Base-by-base conservation (phyloP, 2,113 vertebrate species). In the Mus musculus region DNA sequence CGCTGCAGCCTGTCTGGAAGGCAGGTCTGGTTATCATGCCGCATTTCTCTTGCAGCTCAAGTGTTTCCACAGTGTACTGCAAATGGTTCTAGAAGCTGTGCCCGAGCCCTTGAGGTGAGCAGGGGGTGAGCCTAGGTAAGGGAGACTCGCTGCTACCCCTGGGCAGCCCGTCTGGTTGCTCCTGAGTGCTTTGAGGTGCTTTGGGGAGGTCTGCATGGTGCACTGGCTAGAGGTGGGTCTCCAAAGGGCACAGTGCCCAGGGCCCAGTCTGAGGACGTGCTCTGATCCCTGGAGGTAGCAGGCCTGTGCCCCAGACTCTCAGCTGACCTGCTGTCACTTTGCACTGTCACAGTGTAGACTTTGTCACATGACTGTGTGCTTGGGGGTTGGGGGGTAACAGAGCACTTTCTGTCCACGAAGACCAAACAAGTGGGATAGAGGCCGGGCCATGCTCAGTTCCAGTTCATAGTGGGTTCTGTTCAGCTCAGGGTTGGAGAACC, bases 1-100 rank as follows among this genome's bases (percentile, higher is more conserved):
- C 14, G n/a, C 56, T 61, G 24, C 13, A 33, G 14, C 33, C 59
- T 7, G 63, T n/a, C 71, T 22, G 16, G 71, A 76, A 7, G 24
- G 26, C 10, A 0, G 22, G 72, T 22, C 54, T 33, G 72, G 0
- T 61, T 2, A 30, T 46, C 17, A 46, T 7, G 1, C 61, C 46
- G 33, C 36, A 16, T 73, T 91, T 96, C 54, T 42, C 86, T 97
- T 95, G 0, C 95, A 99, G 99, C 93, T 99, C 90, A 98, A 96
- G 91, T 98, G 98, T 59, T 99, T 99, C 61, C 99, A 99, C 98
- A 99, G 99, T 72, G 99, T 99, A 73, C 98, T 99, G 93, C 99
- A 99, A 96, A 97, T 99, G 97, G 98, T 99, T 42, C 97, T 99
- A 92, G 98, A 97, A 93, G 98, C 98, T 13, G 95, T 99, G 49